Conservation (phyloP, 23 tunicate genomes). For the Halocynthia aurantium region DNA sequence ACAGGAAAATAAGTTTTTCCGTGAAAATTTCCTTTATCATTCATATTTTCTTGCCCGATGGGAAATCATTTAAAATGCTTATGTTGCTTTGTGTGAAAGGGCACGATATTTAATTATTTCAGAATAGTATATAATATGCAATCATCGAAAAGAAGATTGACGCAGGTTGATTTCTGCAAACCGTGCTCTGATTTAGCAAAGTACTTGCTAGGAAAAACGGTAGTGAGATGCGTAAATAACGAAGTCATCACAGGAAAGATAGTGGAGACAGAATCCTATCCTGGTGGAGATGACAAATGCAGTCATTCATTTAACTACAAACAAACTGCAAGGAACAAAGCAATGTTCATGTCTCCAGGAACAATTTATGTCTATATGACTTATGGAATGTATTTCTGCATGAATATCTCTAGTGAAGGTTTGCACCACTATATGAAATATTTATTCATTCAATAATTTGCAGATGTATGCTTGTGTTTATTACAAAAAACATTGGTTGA, state of each 20-base stretch:
- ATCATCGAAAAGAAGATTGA: neutral
- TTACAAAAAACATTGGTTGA: no score
- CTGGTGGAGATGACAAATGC: slow-evolving; percentile 42
- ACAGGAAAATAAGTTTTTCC: slow-evolving; percentile 60
- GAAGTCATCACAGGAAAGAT: slow-evolving; percentile 22
- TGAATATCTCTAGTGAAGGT: slow-evolving; percentile 64
- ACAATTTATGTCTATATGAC: slow-evolving; percentile 63
- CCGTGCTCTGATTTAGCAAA: slow-evolving; percentile 31
- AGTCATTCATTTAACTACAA: slow-evolving; percentile 48
- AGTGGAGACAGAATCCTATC: slow-evolving; percentile 49
- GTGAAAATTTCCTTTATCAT: no score
- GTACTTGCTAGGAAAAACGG: slow-evolving; percentile 29
- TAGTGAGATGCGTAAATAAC: slow-evolving; percentile 19
- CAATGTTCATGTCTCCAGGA: slow-evolving; percentile 73
- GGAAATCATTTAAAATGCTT: no score
- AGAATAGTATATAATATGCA: no score
- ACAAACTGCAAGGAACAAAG: slow-evolving; percentile 40
- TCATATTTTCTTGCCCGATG: no score
- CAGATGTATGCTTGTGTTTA: no score
- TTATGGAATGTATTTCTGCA: slow-evolving; percentile 66
- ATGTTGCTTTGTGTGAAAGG: no score
- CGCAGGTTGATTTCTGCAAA: slow-evolving; percentile 4
- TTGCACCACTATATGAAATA: neutral
- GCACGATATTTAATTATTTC: no score
- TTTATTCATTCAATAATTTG: neutral